phyloP scores from a whole-genome alignment of 1,140 invertebrate genomes.

The Thalassaphorura encarpata region DNA sequence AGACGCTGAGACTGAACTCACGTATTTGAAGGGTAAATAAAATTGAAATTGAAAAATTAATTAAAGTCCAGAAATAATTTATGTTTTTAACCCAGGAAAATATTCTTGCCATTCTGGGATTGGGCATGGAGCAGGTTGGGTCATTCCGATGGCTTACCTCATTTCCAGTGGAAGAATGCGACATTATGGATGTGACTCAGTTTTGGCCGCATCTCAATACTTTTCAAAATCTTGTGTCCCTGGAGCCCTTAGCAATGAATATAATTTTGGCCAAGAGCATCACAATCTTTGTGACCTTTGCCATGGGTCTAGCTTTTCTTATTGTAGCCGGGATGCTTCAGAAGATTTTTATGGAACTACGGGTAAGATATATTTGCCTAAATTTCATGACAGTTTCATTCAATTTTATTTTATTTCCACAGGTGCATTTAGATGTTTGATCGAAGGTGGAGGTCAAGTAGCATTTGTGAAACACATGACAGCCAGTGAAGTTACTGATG shows the following conservation, averaged over 20 bases:
- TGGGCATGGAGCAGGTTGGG: constrained; percentile 86
- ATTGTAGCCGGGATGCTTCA: constrained; percentile 70
- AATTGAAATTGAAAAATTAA: constrained; percentile 63
- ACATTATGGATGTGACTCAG: constrained; percentile 79
- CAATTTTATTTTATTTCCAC: constrained; percentile 5
- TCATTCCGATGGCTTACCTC: constrained; percentile 84
- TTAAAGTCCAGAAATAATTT: not conserved
- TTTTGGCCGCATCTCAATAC: constrained; percentile 80
- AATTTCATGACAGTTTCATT: not conserved
- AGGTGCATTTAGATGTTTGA: constrained; percentile 80
- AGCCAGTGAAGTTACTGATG: constrained; percentile 80
- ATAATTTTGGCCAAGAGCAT: constrained; percentile 67
- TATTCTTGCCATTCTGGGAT: constrained; percentile 87
- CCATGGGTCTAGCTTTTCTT: constrained; percentile 68
- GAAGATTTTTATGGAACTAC: constrained; percentile 84
- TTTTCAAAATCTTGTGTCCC: constrained; percentile 86
- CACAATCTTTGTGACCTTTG: constrained; percentile 90
- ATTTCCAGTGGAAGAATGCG: constrained; percentile 88
- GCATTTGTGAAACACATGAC: constrained; percentile 91
- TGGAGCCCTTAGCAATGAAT: constrained; percentile 72
- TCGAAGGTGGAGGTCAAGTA: constrained; percentile 88
- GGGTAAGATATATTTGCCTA: constrained; percentile 38
- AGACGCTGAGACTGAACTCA: constrained; percentile 72
- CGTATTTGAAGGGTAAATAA: constrained; percentile 62
- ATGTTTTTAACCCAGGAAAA: constrained; percentile 44